Conservation (phyloP, 2,797 vertebrate species). For the Platyrinchus mystaceus region DNA sequence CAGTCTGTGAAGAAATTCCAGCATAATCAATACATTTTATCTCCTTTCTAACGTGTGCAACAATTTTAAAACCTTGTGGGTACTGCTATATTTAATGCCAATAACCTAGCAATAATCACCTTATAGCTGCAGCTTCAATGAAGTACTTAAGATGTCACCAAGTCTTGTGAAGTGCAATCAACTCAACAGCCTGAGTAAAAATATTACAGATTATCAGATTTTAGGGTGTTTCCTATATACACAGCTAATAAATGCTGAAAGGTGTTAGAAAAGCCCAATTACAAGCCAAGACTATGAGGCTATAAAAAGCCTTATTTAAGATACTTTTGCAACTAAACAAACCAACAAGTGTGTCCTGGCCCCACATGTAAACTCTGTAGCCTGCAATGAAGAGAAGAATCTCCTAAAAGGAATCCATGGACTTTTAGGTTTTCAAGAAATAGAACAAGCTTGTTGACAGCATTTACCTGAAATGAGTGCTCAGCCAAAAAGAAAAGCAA, state of each 20-base stretch:
- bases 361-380: not conserved
- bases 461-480: not conserved
- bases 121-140: not conserved
- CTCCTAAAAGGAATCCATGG: not conserved
- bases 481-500: not conserved
- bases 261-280: not conserved
- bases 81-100: not conserved
- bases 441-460: not conserved
- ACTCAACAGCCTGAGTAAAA: not conserved
- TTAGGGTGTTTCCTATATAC: not conserved
- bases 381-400: not conserved
- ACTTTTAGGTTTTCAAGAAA: not conserved
- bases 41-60: not conserved
- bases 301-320: not conserved
- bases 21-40: not conserved
- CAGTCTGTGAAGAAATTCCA: not conserved
- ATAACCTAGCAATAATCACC: not conserved
- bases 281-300: not conserved
- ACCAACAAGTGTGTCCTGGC: not conserved
- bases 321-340: not conserved
- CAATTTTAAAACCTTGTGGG: not conserved
- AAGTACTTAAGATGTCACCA: constrained; percentile 2
- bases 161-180: not conserved
- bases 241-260: constrained; percentile 15
- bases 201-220: not conserved